Evolutionary conservation across 92 coral and sea anemone genomes (phyloP), one percentile per base, ranked within the genome.

Genomic region (Palythoa grandiflora): DNA sequence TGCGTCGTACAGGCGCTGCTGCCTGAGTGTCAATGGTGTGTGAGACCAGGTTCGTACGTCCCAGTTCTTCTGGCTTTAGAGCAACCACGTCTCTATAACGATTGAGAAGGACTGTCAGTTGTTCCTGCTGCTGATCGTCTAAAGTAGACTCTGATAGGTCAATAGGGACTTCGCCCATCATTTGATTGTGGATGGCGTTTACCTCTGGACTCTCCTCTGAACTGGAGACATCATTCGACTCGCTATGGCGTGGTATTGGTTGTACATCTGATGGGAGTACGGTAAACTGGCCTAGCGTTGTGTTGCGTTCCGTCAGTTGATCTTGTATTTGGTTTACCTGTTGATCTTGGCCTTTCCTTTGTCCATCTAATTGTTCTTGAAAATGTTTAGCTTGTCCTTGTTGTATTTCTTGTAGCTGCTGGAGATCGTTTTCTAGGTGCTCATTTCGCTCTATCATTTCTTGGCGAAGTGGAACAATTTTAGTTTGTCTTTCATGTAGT

Each of bases 321-420:
- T 66, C 72, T 66, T 66, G 28, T 11, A 17, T 20, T 66, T 66
- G 72, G 21, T 13, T 17, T 17, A 66, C 37, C 37, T 66, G 72
- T 66, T 66, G 72, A 66, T 57, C 65, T 57, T 57, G 65, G n/a
- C 65, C 9, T 11, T 57, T 57, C 65, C 65, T 57, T 57, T 57
- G 65, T 57, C n/a, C 71, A 20, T 66, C 37, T 16, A 66, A 19
- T 9, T 73, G 77, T 1, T 73, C 52, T 73, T 73, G 77, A 11
- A 73, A 38, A 15, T 73, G n/a, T 73, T 73, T 73, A 13, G 77
- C n/a, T 9, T 38, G 8, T 73, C 6, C 77, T 16, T 38, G 77
- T 40, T 73, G 77, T 10, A 73, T 38, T 14, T 73, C 20, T 39
- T 73, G 78, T 74, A 47, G 9, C 21, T 47, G 78, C 53, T 47